Percentiles rank a stretch among this genome's conserved stretches.
These are phyloP conservation scores for Agrochola lychnidis DNA, from an alignment of 2,888 invertebrate species.

Conservation along the genomic window DNA sequence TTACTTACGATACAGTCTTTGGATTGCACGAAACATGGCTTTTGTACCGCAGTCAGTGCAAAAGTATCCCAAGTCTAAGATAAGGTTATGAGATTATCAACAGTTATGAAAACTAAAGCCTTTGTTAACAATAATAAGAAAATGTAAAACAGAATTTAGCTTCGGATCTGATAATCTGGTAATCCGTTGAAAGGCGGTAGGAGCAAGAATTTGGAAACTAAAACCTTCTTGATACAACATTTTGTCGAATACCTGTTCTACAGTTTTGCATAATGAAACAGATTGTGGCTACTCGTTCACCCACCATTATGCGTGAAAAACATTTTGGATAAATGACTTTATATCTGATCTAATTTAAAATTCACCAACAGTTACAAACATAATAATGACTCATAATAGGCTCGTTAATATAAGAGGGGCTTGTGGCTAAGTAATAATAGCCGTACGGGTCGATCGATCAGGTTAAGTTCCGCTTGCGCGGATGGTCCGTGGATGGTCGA, in stretches of 20 bases:
- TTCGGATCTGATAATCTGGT: conserved; percentile 37
- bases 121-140: conserved; percentile 45
- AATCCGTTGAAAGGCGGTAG: conserved; percentile 26
- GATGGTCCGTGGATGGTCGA: too few species aligned
- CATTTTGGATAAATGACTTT: not conserved
- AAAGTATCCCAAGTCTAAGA: conserved; percentile 17
- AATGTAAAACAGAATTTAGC: conserved; percentile 38
- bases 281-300: not conserved
- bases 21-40: conserved; percentile 8
- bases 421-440: too few species aligned
- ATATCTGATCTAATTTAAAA: conserved; percentile 3
- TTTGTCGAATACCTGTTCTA: conserved; percentile 6
- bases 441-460: too few species aligned
- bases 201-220: conserved; percentile 26
- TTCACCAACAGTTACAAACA: not conserved
- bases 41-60: conserved; percentile 1
- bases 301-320: conserved; percentile 1
- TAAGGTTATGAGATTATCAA: conserved; percentile 23
- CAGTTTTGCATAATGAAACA: conserved; percentile 22
- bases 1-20: not conserved
- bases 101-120: conserved; percentile 29
- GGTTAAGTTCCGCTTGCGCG: too few species aligned
- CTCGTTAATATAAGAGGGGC: not conserved
- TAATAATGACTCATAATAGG: not conserved
- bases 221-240: conserved; percentile 37